These are phyloP conservation scores for Rhynchophorus ferrugineus DNA, from an alignment of 1,140 invertebrate species.

Conservation along the genomic window DNA sequence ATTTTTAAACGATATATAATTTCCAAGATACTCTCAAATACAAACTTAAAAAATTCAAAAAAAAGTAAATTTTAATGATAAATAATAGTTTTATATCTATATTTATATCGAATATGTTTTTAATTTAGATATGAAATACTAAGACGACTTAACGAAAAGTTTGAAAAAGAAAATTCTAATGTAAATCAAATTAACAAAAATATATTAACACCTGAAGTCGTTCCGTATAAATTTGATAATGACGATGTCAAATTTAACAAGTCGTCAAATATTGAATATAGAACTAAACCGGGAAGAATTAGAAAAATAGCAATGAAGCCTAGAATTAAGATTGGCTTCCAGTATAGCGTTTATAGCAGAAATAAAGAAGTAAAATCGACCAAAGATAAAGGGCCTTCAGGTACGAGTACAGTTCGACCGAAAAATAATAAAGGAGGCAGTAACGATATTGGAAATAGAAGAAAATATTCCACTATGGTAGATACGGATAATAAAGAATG, in stretches of 20 bases:
- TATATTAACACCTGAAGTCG: neutral
- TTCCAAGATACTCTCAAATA: too few species aligned
- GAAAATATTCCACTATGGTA: neutral
- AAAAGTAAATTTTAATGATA: neutral
- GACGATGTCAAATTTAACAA: neutral
- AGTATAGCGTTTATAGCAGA: too few species aligned
- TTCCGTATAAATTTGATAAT: neutral
- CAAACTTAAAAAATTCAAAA: neutral
- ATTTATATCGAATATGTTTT: neutral
- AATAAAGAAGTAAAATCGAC: too few species aligned
- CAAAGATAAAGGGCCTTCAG: too few species aligned
- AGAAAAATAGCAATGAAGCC: too few species aligned
- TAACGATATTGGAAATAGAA: neutral
- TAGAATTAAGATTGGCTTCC: too few species aligned
- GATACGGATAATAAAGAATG: too few species aligned
- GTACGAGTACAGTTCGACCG: too few species aligned
- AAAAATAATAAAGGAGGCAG: neutral
- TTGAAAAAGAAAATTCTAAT: neutral
- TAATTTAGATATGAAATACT: neutral
- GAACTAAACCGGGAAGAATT: too few species aligned
- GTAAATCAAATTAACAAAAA: too few species aligned
- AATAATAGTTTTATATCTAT: neutral
- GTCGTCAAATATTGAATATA: too few species aligned
- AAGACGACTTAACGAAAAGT: neutral
- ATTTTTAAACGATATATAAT: too few species aligned